These are phyloP conservation scores for Falco biarmicus DNA, from an alignment of 2,797 vertebrate genomes.

Conservation along the genomic window DNA sequence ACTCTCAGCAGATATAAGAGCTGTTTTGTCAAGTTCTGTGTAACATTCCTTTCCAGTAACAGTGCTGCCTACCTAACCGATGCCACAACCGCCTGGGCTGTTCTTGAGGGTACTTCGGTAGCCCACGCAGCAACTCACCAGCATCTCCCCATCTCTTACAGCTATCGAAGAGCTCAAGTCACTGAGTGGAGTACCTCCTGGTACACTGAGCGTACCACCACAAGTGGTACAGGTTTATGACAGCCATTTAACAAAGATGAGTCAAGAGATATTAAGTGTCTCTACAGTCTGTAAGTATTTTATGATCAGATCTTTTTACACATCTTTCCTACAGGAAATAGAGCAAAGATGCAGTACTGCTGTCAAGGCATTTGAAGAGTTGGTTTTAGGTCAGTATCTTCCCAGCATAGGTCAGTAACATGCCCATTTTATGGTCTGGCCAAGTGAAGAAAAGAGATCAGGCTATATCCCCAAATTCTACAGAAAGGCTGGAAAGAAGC, in stretches of 20 bases:
- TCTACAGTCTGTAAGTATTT: neutral
- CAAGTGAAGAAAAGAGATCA: neutral
- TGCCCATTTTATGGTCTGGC: neutral
- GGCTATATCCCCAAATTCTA: neutral
- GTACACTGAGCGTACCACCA: no score
- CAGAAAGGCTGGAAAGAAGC: neutral
- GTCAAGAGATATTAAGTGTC: neutral
- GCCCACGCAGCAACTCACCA: rapidly evolving
- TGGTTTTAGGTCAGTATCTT: neutral
- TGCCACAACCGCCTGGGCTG: rapidly evolving
- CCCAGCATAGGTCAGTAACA: neutral
- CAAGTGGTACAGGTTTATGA: neutral
- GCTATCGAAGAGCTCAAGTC: neutral
- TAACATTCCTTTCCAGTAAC: neutral
- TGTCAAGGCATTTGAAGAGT: no score
- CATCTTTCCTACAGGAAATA: neutral
- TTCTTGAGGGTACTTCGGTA: rapidly evolving
- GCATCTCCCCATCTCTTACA: neutral
- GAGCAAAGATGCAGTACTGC: no score
- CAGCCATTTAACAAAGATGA: neutral
- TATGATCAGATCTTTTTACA: neutral
- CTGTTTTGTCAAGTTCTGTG: neutral
- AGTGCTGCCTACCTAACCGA: neutral
- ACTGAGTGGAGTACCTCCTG: no score
- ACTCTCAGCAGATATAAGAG: neutral